These are phyloP conservation scores for Neomorphus geoffroyi DNA, from an alignment of 2,797 vertebrate genomes.

Conservation along the genomic window DNA sequence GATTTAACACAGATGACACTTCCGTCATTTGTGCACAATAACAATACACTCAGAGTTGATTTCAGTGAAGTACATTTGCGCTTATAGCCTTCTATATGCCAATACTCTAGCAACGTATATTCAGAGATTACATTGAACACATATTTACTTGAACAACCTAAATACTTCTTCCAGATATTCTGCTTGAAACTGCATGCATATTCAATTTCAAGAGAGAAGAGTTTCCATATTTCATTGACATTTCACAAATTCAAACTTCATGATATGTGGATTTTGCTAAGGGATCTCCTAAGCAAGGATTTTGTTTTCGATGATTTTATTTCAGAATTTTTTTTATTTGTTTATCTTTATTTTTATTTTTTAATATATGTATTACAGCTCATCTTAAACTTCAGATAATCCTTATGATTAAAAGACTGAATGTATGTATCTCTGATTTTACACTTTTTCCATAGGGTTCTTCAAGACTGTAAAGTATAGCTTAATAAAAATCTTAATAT, in stretches of 20 bases:
- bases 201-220: background rate
- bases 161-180: background rate
- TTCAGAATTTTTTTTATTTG: no score
- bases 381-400: slow-evolving; percentile 26
- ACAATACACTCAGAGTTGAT: background rate
- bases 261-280: background rate
- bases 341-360: no score
- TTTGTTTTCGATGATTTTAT: no score
- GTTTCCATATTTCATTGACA: background rate
- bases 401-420: background rate
- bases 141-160: background rate
- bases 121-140: background rate
- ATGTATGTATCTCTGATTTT: background rate
- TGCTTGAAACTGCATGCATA: background rate
- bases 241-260: background rate
- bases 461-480: background rate
- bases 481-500: background rate
- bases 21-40: background rate
- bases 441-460: background rate
- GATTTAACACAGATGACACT: background rate
- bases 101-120: background rate
- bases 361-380: background rate
- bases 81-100: background rate
- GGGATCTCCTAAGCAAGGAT: background rate
- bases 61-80: background rate